A percentile compares a stretch with the other conserved stretches of the same genome.
Evolutionary conservation across 1,140 invertebrate species (phyloP).

Genomic region (Cydia amplana): DNA sequence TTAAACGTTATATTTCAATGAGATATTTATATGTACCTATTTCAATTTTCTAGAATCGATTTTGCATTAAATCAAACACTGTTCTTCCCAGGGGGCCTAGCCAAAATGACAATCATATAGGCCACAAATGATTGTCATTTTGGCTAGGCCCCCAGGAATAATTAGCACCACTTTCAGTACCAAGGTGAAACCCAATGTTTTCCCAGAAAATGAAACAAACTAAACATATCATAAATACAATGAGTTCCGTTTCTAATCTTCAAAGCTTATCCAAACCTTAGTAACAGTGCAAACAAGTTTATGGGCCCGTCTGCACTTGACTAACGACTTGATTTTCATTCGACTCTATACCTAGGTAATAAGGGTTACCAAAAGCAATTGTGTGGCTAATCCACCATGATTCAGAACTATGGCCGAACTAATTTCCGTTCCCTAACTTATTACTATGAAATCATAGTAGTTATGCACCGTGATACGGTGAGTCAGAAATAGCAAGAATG

Average conservation of each 20-base stretch:
- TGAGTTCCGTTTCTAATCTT: slow-evolving; percentile 33
- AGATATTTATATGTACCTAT: too few species aligned
- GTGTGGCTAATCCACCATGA: slow-evolving; percentile 13
- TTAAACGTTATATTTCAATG: too few species aligned
- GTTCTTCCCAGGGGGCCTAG: neutral
- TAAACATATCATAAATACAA: slow-evolving; percentile 30
- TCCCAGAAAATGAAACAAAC: slow-evolving; percentile 7
- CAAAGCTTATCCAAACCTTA: slow-evolving; percentile 26
- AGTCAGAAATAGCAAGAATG: neutral
- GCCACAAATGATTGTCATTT: too few species aligned
- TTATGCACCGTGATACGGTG: slow-evolving; percentile 19
- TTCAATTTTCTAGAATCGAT: too few species aligned
- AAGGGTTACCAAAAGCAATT: too few species aligned
- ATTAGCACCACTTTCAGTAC: neutral
- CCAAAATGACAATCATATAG: too few species aligned
- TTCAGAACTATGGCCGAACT: slow-evolving; percentile 12
- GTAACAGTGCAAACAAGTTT: slow-evolving; percentile 25
- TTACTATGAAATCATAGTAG: slow-evolving; percentile 19
- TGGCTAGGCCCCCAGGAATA: neutral
- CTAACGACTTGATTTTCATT: neutral
- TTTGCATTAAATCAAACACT: too few species aligned
- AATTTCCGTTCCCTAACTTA: slow-evolving; percentile 29
- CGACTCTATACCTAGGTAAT: too few species aligned
- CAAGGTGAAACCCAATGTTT: neutral
- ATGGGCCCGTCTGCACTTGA: neutral